Base-by-base conservation (phyloP, 2,797 vertebrate species). In the Malurus leucopterus region DNA sequence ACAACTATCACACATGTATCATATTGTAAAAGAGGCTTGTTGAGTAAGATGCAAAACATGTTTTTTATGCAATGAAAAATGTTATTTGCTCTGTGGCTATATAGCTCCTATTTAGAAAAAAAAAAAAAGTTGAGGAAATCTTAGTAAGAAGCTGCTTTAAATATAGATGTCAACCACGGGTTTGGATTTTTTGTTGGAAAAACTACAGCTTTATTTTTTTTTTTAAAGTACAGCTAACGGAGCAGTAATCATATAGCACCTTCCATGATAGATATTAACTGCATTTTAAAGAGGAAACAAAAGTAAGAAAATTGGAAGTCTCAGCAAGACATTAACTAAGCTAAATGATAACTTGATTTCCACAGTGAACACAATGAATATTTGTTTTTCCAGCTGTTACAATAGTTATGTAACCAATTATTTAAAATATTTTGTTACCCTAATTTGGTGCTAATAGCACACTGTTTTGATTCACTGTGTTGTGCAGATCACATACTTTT, bases 321-420 rank as follows among this genome's bases (percentile, higher is more conserved):
- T 86, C 58, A 68, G 20, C 22, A 55, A 64, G 82, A 68, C 23
- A 17, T 57, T 76, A 49, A 19, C 40, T 68, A 43, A 89, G 11
- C 50, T 68, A 40, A 30, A 30, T 70, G 24, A 38, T 88, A 58
- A 50, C 43, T 84, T 76, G 26, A 53, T 85, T 83, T 79, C 36
- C 21, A 40, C 16, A 8, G 26, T 77, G 53, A 64, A 54, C 23
- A 40, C n/a, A 41, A 23, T 4, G 7, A 54, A 30, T 47, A 21
- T 36, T 82, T 88, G 44, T 78, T 92, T 92, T 92, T 79, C n/a
- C 44, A 88, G 49, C 68, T 94, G 67, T 78, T 74, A 71, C 1
- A 81, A 23, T 55, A 71, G 54, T 68, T 89, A 71, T 27, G 30
- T 77, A 71, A 88, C 67, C 30, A 68, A 65, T 89, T 77, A 57